Evolutionary conservation across 2,113 vertebrate genomes (phyloP), one percentile per base, ranked within the genome.

Genomic region (Panthera tigris): DNA sequence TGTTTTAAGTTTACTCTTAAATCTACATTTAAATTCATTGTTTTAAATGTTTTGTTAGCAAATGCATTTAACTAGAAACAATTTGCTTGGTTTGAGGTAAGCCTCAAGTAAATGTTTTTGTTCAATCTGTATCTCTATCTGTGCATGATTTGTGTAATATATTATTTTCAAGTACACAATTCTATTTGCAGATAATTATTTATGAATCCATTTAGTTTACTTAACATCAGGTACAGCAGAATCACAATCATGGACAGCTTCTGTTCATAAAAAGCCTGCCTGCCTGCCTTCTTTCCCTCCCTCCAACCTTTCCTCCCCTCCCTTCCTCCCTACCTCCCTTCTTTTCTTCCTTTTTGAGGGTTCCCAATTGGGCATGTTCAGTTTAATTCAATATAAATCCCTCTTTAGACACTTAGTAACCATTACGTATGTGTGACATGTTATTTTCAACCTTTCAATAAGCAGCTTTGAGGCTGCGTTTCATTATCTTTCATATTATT

Each of bases 11-110:
- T 91, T 74, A 90, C 0, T 50, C 74, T 36, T 97, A 94, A 88
- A 98, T 98, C 98, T 98, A 97, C 92, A 98, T 98, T 98, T 98
- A 97, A 98, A 97, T 95, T 89, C 98, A 97, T 97, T 96, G n/a
- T 90, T n/a, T 33, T 69, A 92, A 88, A 73, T 88, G 61, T 71
- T 0, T 41, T 96, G 29, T 97, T 98, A 98, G 89, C 79, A 97
- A 89, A 98, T 83, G 82, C 73, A 98, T 97, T 97, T 95, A 98
- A 95, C 93, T 91, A 95, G 94, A 98, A 98, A 98, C 95, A 98
- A 97, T 97, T 98, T 98, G 95, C 89, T 98, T 98, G 94, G 83
- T 89, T 98, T 97, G 85, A 97, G 23, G 57, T 94, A 98, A 98
- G 87, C 88, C 93, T 97, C 89, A 96, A 98, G 97, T 98, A 98